These are phyloP conservation scores for Cataglyphis altisquamis DNA, from an alignment of 2,888 invertebrate species.

Conservation along the genomic window DNA sequence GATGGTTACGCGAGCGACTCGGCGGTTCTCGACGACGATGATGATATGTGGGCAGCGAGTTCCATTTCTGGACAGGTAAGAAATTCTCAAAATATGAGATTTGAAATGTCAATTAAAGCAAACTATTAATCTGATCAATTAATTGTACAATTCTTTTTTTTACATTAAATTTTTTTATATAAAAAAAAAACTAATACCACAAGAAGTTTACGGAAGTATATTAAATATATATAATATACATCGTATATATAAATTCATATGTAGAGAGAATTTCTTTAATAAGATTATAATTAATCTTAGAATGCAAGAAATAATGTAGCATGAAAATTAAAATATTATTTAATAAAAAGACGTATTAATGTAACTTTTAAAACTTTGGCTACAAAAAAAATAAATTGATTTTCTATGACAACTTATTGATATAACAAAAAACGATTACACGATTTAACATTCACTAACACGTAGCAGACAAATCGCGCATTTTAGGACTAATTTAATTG, in stretches of 20 bases:
- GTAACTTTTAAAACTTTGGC: background rate
- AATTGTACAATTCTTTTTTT: background rate
- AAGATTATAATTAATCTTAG: conserved; percentile 30
- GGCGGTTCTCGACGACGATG: conserved; percentile 92
- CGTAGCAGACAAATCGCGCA: conserved; percentile 19
- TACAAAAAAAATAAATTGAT: background rate
- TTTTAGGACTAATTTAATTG: conserved; percentile 30
- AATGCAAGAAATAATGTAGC: conserved; percentile 6
- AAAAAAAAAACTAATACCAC: background rate
- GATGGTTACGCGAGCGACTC: conserved; percentile 94
- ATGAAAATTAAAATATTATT: background rate
- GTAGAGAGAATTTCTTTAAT: background rate
- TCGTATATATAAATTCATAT: background rate
- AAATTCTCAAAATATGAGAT: background rate
- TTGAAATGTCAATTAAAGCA: background rate
- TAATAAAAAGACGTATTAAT: background rate
- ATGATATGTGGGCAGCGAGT: conserved; percentile 86
- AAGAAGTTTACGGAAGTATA: background rate
- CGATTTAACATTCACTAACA: conserved; percentile 33
- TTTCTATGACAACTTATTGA: background rate
- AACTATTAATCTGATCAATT: background rate
- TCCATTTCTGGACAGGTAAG: conserved; percentile 81
- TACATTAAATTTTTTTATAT: background rate
- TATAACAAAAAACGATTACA: background rate
- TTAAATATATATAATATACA: background rate